Conservation (phyloP, 2,888 invertebrate species). For the Folsomia manolachei region DNA sequence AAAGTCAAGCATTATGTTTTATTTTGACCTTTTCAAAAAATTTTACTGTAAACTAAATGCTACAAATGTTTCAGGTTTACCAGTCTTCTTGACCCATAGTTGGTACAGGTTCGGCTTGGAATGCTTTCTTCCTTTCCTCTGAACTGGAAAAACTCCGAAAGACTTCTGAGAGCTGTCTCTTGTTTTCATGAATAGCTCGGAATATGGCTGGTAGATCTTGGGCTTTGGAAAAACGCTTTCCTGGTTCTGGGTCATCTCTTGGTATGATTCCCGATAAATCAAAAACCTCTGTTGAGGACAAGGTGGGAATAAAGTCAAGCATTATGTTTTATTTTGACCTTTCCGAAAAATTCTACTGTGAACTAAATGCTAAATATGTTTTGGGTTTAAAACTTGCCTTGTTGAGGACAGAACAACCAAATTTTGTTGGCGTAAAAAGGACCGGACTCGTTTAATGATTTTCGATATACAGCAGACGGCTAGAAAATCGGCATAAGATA, state of each 20-base stretch:
- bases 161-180: not conserved
- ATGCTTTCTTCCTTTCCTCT: not conserved
- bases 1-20: conserved; percentile 5
- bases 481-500: not conserved
- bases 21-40: not conserved
- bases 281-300: no score
- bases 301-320: no score
- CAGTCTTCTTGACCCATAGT: conserved; percentile 6
- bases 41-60: not conserved
- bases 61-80: no score
- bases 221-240: not conserved
- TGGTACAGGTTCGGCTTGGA: not conserved
- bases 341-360: no score
- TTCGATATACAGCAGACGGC: not conserved
- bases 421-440: not conserved
- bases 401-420: not conserved
- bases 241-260: not conserved
- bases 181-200: not conserved
- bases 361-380: no score
- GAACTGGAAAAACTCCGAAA: not conserved
- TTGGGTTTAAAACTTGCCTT: conserved; percentile 2
- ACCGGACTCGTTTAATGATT: not conserved
- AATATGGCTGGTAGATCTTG: not conserved
- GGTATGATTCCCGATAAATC: not conserved
- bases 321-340: no score